Conservation (phyloP, 2,113 vertebrate genomes). For the Chaetodon auriga region DNA sequence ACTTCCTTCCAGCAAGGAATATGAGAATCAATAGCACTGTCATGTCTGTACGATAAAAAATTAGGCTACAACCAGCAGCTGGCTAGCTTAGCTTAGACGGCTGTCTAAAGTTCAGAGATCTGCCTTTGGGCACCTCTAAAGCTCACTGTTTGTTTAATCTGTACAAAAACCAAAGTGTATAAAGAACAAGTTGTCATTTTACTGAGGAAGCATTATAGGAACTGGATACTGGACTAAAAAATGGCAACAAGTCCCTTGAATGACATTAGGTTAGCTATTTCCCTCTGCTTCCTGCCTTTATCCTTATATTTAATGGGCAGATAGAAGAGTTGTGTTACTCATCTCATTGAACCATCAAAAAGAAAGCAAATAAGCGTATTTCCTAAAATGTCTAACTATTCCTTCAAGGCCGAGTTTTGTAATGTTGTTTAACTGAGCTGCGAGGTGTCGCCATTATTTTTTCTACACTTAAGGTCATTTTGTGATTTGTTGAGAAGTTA, state of each 20-base stretch:
- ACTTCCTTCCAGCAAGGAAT: neutral
- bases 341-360: neutral
- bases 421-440: neutral
- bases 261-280: too few relatives aligned
- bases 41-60: neutral
- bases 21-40: neutral
- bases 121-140: neutral
- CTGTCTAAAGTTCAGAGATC: neutral
- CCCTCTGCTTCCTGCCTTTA: neutral
- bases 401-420: neutral
- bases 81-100: neutral
- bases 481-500: neutral
- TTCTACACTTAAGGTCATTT: constrained; percentile 8
- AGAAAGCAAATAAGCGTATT: neutral
- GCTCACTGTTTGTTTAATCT: neutral
- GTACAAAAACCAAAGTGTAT: neutral
- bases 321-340: neutral
- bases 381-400: constrained; percentile 3
- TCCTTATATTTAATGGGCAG: neutral
- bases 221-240: neutral
- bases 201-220: neutral
- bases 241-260: neutral
- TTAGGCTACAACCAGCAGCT: neutral
- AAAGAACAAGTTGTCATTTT: neutral
- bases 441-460: constrained; percentile 6